These are phyloP conservation scores for Thera britannica DNA, from an alignment of 2,888 invertebrate genomes.

Conservation along the genomic window DNA sequence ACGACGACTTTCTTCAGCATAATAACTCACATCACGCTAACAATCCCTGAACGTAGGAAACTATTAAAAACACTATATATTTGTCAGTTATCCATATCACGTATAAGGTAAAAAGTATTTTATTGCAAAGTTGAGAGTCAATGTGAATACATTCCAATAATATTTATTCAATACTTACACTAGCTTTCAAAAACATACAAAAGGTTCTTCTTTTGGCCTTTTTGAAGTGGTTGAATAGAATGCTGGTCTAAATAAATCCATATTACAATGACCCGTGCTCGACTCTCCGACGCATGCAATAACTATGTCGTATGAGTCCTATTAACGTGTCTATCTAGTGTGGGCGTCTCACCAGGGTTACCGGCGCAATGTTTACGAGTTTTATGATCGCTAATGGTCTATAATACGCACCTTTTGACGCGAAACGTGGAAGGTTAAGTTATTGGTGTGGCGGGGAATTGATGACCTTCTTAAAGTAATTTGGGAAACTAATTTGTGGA, in stretches of 20 bases:
- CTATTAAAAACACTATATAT: too few species aligned
- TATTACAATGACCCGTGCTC: conserved; percentile 26
- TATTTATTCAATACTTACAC: not conserved
- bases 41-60: too few species aligned
- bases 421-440: conserved; percentile 59
- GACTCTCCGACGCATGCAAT: conserved; percentile 29
- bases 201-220: conserved; percentile 10
- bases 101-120: not conserved
- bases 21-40: too few species aligned
- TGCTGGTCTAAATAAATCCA: conserved; percentile 33
- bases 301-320: conserved; percentile 40
- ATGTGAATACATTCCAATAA: not conserved
- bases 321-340: conserved; percentile 43
- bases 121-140: not conserved
- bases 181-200: conserved; percentile 19
- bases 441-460: conserved; percentile 52
- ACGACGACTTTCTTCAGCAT: too few species aligned
- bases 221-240: conserved; percentile 15
- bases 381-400: conserved; percentile 67
- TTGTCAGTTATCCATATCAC: not conserved
- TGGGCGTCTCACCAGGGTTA: conserved; percentile 52
- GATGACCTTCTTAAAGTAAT: conserved; percentile 37
- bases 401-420: conserved; percentile 66
- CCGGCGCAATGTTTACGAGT: conserved; percentile 57
- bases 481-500: conserved; percentile 22